These are phyloP conservation scores for Aporophyla lueneburgensis DNA, from an alignment of 2,888 invertebrate species.

Conservation along the genomic window DNA sequence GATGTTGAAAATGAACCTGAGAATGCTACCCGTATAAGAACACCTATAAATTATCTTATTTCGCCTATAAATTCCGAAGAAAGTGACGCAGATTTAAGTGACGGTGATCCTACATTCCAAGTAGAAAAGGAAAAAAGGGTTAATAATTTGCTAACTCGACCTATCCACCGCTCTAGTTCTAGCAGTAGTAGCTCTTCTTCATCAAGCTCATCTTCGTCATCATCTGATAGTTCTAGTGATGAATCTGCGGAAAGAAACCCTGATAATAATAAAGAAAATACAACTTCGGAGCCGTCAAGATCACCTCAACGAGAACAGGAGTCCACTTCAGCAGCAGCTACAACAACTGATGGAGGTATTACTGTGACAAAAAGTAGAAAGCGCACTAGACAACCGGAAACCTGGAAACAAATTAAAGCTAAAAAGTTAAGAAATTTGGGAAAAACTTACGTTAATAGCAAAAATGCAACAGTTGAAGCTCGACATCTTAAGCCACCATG, in stretches of 20 bases:
- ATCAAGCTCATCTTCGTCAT: no score
- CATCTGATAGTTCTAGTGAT: no score
- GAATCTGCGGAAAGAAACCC: no score
- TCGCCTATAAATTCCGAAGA: neutral
- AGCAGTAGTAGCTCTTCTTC: no score
- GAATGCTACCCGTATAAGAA: no score
- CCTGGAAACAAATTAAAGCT: neutral
- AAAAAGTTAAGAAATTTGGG: conserved; percentile 2
- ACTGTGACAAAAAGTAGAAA: neutral
- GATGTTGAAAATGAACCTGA: no score
- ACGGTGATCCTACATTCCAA: neutral
- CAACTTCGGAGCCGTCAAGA: neutral
- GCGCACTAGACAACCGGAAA: conserved; percentile 9
- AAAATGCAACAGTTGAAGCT: neutral
- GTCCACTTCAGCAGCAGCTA: no score
- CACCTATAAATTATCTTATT: no score
- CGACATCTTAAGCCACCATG: neutral
- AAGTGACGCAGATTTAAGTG: neutral
- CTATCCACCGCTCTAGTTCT: no score
- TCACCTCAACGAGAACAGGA: no score
- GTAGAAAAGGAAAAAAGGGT: neutral
- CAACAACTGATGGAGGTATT: no score
- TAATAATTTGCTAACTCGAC: neutral
- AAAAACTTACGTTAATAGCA: neutral
- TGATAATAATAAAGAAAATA: neutral